Conservation (phyloP, 2,888 invertebrate genomes). For the Cremastinae sp. region DNA sequence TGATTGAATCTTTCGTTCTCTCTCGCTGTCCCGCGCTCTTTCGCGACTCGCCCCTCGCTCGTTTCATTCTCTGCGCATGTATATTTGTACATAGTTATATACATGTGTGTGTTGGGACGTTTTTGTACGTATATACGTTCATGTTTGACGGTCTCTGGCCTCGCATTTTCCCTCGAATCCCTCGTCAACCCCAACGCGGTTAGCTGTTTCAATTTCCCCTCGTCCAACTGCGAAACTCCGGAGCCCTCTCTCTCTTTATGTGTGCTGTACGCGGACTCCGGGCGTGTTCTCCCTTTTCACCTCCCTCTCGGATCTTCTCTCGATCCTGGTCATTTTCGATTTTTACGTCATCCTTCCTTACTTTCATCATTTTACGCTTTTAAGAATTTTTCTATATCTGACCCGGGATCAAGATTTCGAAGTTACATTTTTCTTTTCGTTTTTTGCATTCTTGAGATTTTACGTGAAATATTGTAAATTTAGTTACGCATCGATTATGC, state of each 20-base stretch:
- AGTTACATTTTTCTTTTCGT: too few relatives aligned
- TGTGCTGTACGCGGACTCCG: too few relatives aligned
- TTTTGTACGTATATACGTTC: neutral
- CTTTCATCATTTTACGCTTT: too few relatives aligned
- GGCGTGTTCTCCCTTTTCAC: slow-evolving; percentile 49
- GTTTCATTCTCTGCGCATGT: slow-evolving; percentile 32
- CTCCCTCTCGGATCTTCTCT: slow-evolving; percentile 48
- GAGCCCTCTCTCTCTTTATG: slow-evolving; percentile 64
- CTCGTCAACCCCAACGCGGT: slow-evolving; percentile 74
- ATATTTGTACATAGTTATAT: slow-evolving; percentile 4
- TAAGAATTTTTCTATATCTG: too few relatives aligned
- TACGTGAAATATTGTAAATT: too few relatives aligned
- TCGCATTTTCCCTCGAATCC: slow-evolving; percentile 57
- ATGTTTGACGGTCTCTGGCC: slow-evolving; percentile 52
- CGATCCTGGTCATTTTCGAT: slow-evolving; percentile 25
- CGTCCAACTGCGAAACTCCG: slow-evolving; percentile 72
- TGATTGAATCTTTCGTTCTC: slow-evolving; percentile 76
- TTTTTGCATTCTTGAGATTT: too few relatives aligned
- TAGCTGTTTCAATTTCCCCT: slow-evolving; percentile 79
- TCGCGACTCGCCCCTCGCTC: slow-evolving; percentile 53
- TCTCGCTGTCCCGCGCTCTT: slow-evolving; percentile 57
- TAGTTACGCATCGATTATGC: too few relatives aligned
- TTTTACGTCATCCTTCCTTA: slow-evolving; percentile 12
- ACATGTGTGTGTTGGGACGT: neutral
- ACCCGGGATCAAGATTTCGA: too few relatives aligned